Evolutionary conservation across 2,797 vertebrate species (phyloP).

Genomic region (Rhincodon typus): DNA sequence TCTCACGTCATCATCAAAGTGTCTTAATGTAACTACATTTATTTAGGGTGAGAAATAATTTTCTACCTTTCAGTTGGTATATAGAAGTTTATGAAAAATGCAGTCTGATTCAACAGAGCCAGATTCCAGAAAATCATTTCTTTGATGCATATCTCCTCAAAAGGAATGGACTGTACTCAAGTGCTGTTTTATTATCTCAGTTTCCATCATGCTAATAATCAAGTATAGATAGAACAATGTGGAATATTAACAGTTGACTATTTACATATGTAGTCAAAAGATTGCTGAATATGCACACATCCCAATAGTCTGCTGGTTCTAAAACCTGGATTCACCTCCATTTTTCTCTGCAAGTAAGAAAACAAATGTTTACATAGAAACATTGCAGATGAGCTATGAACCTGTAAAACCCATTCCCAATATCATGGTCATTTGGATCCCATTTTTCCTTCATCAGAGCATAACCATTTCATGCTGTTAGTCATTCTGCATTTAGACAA

Average conservation of each 20-base stretch:
- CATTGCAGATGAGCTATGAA: background rate
- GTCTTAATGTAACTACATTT: background rate
- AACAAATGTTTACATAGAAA: background rate
- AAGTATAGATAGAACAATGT: background rate
- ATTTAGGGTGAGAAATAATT: background rate
- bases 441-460: background rate
- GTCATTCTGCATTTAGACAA: background rate
- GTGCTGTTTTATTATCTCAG: background rate
- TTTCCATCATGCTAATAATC: background rate
- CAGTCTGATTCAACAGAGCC: background rate
- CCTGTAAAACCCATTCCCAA: background rate
- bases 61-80: background rate
- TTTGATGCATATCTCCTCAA: background rate
- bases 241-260: background rate
- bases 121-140: background rate
- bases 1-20: background rate
- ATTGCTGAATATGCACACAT: background rate
- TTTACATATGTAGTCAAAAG: background rate
- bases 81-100: background rate
- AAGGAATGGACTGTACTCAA: background rate
- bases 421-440: background rate
- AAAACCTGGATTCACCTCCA: background rate
- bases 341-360: background rate
- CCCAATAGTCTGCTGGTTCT: background rate
- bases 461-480: background rate